A percentile compares a stretch with the other conserved stretches of the same genome.
These are phyloP conservation scores for Conomelus anceps DNA, from an alignment of 2,888 invertebrate species.

Conservation along the genomic window DNA sequence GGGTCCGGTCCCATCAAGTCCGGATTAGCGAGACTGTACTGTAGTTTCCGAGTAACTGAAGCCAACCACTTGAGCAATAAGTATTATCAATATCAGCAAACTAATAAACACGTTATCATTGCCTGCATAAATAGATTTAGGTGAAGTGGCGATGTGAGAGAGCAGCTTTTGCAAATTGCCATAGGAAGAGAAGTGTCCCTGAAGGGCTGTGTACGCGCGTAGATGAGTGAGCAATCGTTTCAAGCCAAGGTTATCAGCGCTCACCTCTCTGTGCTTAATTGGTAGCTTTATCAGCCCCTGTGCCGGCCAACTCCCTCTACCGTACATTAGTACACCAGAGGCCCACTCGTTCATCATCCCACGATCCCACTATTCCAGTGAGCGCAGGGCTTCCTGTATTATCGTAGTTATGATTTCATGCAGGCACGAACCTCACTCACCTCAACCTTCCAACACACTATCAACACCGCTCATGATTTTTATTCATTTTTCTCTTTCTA, in stretches of 20 bases:
- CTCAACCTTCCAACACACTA: not conserved
- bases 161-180: no score
- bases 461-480: not conserved
- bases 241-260: slow-evolving; percentile 2
- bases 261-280: slow-evolving; percentile 23
- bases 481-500: no score
- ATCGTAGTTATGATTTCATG: not conserved
- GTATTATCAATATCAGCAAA: no score
- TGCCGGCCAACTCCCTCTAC: no score
- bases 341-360: not conserved
- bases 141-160: no score
- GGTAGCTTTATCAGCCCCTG: slow-evolving; percentile 41
- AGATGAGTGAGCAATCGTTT: not conserved
- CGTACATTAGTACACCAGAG: no score
- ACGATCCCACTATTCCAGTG: not conserved
- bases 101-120: no score
- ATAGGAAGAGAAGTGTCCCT: not conserved
- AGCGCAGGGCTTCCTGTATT: not conserved
- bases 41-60: no score
- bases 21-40: no score
- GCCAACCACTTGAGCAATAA: no score
- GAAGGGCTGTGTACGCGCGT: not conserved
- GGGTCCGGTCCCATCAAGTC: no score
- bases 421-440: not conserved
- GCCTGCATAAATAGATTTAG: no score